Conservation (phyloP, 2,888 invertebrate genomes). For the Cylloceria caligata region DNA sequence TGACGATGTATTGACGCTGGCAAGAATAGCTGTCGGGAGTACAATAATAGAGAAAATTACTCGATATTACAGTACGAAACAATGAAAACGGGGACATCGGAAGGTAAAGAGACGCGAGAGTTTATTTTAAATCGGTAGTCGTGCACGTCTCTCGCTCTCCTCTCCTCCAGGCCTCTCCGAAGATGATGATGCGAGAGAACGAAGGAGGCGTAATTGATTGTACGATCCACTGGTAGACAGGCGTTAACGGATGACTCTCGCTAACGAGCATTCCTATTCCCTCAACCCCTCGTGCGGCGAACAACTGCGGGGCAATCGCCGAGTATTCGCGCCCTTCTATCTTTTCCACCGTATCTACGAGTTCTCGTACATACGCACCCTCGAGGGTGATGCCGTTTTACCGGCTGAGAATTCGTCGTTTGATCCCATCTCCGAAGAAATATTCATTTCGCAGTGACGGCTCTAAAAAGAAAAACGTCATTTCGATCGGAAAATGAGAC, state of each 20-base stretch:
- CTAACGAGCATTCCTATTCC: conserved; percentile 84
- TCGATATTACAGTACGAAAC: conserved; percentile 20
- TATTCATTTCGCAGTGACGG: background rate
- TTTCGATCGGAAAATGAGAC: background rate
- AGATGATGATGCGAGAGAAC: conserved; percentile 83
- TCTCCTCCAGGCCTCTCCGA: conserved; percentile 79
- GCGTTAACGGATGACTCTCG: conserved; percentile 84
- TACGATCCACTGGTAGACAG: conserved; percentile 83
- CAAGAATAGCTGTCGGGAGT: conserved; percentile 29
- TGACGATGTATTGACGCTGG: background rate
- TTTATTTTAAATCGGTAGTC: conserved; percentile 80
- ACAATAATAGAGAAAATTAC: conserved; percentile 5
- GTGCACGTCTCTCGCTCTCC: conserved; percentile 60
- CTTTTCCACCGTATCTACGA: conserved; percentile 17
- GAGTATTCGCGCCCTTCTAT: conserved; percentile 48
- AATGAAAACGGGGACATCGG: conserved; percentile 14
- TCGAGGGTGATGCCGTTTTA: conserved; percentile 21
- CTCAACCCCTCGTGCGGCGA: conserved; percentile 71
- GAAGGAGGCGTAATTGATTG: conserved; percentile 84
- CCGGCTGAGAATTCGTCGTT: conserved; percentile 27
- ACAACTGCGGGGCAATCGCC: conserved; percentile 21
- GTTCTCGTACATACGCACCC: conserved; percentile 43
- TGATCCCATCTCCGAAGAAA: conserved; percentile 33
- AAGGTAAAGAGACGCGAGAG: conserved; percentile 64
- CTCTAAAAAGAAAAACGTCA: background rate